Conservation (phyloP, 2,888 invertebrate species). For the Dyspetes luteomarginatus region DNA sequence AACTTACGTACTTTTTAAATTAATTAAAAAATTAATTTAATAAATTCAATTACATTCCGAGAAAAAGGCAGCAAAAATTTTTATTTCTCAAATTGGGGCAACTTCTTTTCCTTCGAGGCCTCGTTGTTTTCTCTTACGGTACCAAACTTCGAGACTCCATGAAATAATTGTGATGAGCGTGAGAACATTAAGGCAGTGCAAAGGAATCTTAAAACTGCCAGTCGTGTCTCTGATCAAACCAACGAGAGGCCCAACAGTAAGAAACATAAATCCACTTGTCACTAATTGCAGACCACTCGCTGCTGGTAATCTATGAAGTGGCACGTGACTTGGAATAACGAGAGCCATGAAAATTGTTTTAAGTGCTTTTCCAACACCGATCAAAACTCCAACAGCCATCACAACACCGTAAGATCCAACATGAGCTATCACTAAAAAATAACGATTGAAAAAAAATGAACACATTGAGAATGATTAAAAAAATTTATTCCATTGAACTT, state of each 20-base stretch:
- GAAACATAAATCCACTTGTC: constrained; percentile 87
- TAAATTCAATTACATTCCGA: too few relatives aligned
- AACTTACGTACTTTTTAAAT: neutral
- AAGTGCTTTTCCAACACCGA: constrained; percentile 89
- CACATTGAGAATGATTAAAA: too few relatives aligned
- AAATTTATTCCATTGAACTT: too few relatives aligned
- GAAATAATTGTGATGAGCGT: constrained; percentile 87
- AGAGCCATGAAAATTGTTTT: constrained; percentile 90
- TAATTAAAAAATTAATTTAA: too few relatives aligned
- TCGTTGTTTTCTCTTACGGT: constrained; percentile 63
- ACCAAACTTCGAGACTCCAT: constrained; percentile 86
- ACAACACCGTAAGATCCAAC: constrained; percentile 85
- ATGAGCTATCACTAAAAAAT: constrained; percentile 85
- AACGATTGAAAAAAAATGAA: neutral
- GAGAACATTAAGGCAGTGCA: constrained; percentile 88
- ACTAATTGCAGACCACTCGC: constrained; percentile 89
- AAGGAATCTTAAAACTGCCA: constrained; percentile 85
- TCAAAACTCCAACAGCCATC: constrained; percentile 86
- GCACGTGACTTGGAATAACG: constrained; percentile 89
- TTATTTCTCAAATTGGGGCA: neutral
- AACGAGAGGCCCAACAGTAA: constrained; percentile 87
- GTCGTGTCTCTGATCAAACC: constrained; percentile 88
- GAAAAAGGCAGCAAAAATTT: neutral
- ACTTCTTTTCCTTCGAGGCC: constrained; percentile 7
- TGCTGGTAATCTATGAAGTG: constrained; percentile 88